Evolutionary conservation across 2,888 invertebrate genomes (phyloP), one percentile per base, ranked within the genome.

Genomic region (Torymus aiolomorphi): DNA sequence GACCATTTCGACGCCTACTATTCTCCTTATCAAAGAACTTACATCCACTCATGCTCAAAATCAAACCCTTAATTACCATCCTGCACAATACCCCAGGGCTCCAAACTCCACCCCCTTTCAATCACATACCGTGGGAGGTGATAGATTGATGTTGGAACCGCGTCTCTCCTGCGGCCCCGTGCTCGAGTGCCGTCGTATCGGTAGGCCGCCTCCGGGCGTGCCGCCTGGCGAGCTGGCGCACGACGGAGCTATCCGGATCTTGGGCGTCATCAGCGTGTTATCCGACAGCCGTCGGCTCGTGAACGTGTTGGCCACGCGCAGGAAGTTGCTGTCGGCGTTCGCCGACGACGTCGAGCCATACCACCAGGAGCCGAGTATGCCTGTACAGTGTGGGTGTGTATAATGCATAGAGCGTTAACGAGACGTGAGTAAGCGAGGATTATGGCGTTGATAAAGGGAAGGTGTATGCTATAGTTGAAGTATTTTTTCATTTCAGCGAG

Each of bases 131-230:
- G 96, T 95, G 84, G 97, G 96, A 84, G 97, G 97, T 81, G 97
- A 97, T 81, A 97, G 92, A 91, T 97, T 96, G 84, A 95, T 95
- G 81, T 95, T 94, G 14, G 96, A 96, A 77, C 95, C 95, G 74
- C 96, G 94, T 82, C 97, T 93, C 89, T 97, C 97, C 88, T 97
- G 97, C 0, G 97, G 96, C 24, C 97, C 97, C 86, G 97, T 97
- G 91, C 96, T 97, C 77, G 97, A 97, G 90, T 97, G 97, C 31
- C 97, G 94, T 73, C 97, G 94, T 54, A 95, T 95, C 16, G 97
- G 97, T 80, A 97, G 91, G 0, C 96, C 96, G 0, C 96, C 96
- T 76, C 94, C 94, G 78, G 96, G 95, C 2, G 90, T 93, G 83
- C 89, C 93, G 83, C 94, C 94, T 0, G 94, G 93, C 0, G 96